Base-by-base conservation (phyloP, 2,113 vertebrate species). In the Cyprinodon tularosa region DNA sequence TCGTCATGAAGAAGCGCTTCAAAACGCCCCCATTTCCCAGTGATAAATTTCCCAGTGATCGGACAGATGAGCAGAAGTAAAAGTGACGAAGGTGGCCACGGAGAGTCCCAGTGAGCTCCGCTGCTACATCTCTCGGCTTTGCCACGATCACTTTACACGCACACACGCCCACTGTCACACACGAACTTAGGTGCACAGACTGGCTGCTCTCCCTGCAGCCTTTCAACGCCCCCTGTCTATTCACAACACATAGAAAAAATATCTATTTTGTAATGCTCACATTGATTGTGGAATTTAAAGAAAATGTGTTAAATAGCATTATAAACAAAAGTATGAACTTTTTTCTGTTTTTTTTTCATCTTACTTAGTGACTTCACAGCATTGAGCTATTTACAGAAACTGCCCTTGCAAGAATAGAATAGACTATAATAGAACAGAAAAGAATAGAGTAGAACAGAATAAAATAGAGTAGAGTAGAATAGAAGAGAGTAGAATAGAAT, bases 41-140 rank as follows among this genome's bases (percentile, higher is more conserved):
- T 15, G 48, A 50, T 53, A 37, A 74, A n/a, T n/a, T n/a, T n/a
- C n/a, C n/a, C n/a, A n/a, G n/a, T n/a, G n/a, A n/a, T 82, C 75
- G 22, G 38, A 47, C 13, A 63, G 80, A 44, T 8, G 69, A 42
- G 62, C 63, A 57, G 68, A 39, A 69, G 68, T 65, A 53, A 64
- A 87, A 86, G 82, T 90, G 87, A 86, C 86, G 80, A 72, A 82
- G 74, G 39, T 78, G 84, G 72, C 66, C 47, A 42, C 47, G 42
- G 84, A 89, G 87, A 89, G 87, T 90, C 90, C 81, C 83, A 66
- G 39, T 1, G 71, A 89, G 76, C 81, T 85, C 29, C 84, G 50
- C 85, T 81, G 62, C 86, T 85, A 88, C 86, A 90, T 90, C 82
- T 84, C 80, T 73, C 79, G 71, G 79, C 72, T 79, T 57, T 79